Percentiles rank a stretch among this genome's conserved stretches.
phyloP scores from a whole-genome alignment of 2,113 vertebrate species.

The Chaenocephalus aceratus region DNA sequence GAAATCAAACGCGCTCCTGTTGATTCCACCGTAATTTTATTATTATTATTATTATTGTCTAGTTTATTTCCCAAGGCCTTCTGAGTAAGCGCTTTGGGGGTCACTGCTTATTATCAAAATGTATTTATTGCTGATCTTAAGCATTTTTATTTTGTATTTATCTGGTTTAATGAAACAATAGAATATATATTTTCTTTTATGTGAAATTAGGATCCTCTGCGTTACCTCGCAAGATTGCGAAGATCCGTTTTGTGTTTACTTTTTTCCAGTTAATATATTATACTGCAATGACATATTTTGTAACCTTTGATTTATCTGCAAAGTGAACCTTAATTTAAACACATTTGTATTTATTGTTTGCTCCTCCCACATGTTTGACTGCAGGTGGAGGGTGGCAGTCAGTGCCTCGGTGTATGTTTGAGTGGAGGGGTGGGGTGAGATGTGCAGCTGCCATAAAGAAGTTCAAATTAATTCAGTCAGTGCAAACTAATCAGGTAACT shows the following conservation, averaged over 20 bases:
- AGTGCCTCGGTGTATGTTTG: background rate
- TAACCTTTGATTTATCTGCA: conserved; percentile 87
- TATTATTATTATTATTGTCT: conserved; percentile 13
- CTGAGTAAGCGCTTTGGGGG: conserved; percentile 87
- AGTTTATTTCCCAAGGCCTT: conserved; percentile 64
- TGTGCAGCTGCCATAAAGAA: background rate
- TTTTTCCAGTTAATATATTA: conserved; percentile 90
- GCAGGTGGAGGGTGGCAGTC: conserved; percentile 64
- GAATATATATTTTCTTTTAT: conserved; percentile 94
- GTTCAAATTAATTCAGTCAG: background rate
- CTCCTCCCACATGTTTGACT: conserved; percentile 79
- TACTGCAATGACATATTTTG: conserved; percentile 87
- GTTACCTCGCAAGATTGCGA: conserved; percentile 95
- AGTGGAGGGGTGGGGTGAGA: background rate
- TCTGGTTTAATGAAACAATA: conserved; percentile 94
- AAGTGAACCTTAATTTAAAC: conserved; percentile 92
- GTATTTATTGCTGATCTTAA: conserved; percentile 97
- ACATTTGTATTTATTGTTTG: conserved; percentile 87
- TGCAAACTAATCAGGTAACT: background rate
- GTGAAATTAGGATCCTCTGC: conserved; percentile 94
- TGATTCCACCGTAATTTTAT: conserved; percentile 1
- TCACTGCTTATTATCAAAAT: conserved; percentile 97
- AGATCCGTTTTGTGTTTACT: conserved; percentile 79
- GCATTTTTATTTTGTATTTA: conserved; percentile 94
- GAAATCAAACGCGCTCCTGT: background rate